A percentile compares a stretch with the other conserved stretches of the same genome.
phyloP scores from a whole-genome alignment of 2,888 invertebrate genomes.

The Ennomos fuscantarius region DNA sequence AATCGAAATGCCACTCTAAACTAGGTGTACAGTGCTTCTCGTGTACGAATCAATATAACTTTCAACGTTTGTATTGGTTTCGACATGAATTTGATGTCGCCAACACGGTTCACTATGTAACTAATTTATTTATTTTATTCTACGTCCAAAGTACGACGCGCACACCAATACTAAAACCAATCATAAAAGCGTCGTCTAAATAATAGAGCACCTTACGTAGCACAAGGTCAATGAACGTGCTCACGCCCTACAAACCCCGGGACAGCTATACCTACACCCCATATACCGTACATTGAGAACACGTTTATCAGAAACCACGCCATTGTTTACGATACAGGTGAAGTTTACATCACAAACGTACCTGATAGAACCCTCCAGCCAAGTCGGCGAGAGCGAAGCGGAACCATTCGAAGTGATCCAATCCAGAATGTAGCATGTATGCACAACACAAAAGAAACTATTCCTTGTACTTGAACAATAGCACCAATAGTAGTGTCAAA shows the following conservation, averaged over 20 bases:
- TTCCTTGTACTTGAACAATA: conserved; percentile 57
- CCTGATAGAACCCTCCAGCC: conserved; percentile 56
- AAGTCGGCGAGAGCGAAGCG: conserved; percentile 39
- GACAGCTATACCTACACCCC: conserved; percentile 40
- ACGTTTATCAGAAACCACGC: conserved; percentile 50
- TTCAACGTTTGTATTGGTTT: conserved; percentile 38
- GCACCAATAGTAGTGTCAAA: conserved; percentile 52
- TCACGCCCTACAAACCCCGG: conserved; percentile 49
- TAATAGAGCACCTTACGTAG: conserved; percentile 15
- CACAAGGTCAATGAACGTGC: conserved; percentile 62
- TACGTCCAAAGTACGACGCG: background rate
- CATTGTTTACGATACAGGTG: conserved; percentile 62
- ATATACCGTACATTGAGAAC: conserved; percentile 42
- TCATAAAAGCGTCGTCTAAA: conserved; percentile 1
- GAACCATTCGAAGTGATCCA: conserved; percentile 60
- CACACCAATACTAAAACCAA: background rate
- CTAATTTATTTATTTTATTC: conserved; percentile 10
- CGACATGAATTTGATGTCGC: conserved; percentile 40
- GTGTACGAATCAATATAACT: conserved; percentile 42
- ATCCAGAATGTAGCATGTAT: conserved; percentile 50
- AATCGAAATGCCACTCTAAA: conserved; percentile 33
- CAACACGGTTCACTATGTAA: conserved; percentile 28
- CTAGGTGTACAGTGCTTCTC: conserved; percentile 23
- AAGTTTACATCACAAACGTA: conserved; percentile 58
- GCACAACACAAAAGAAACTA: conserved; percentile 57